Evolutionary conservation across 2,113 vertebrate species (phyloP), one percentile per base, ranked within the genome.

Genomic region (Craseonycteris thonglongyai): DNA sequence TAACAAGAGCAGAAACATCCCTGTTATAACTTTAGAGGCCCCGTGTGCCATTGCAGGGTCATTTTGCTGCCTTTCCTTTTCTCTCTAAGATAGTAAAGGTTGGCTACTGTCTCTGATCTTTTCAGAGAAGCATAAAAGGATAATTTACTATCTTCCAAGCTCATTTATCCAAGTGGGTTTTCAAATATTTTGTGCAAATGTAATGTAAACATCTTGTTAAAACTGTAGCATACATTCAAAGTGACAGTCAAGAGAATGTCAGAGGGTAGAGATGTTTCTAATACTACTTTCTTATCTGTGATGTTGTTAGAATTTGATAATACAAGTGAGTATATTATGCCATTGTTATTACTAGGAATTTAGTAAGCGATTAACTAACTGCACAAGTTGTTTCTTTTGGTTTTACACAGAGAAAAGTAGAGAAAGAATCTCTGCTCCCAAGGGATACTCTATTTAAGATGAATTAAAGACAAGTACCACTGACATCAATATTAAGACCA

Each of bases 1-100:
- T 97, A 97, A 92, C 74, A 97, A 96, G 76, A 97, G 82, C 15
- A 51, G 84, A 95, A 97, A 56, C 7, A 47, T 95, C 81, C 96
- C 79, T 96, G 10, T 94, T 63, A 24, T 59, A 96, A 86, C 80
- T 76, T 72, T 88, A 71, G 45, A 95, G 74, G 61, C 45, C 65
- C 84, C 42, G 22, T 61, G 84, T 94, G 63, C 54, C 18, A 0
- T 76, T 97, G 42, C 49, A 22, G 59, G n/a, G 11, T 92, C 91
- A 38, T 63, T 95, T 82, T 88, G n/a, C 65, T 96, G 6, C 6
- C 88, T 42, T n/a, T 2, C 21, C 58, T 83, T 83, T 66, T 82
- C 87, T 93, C 93, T 80, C 24, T 93, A 7, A 0, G 35, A 75
- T 66, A 30, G 15, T 16, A 96, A 93, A 30, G 69, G 97, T 86